These are phyloP conservation scores for Euschistus heros DNA, from an alignment of 1,140 invertebrate genomes.

Conservation along the genomic window DNA sequence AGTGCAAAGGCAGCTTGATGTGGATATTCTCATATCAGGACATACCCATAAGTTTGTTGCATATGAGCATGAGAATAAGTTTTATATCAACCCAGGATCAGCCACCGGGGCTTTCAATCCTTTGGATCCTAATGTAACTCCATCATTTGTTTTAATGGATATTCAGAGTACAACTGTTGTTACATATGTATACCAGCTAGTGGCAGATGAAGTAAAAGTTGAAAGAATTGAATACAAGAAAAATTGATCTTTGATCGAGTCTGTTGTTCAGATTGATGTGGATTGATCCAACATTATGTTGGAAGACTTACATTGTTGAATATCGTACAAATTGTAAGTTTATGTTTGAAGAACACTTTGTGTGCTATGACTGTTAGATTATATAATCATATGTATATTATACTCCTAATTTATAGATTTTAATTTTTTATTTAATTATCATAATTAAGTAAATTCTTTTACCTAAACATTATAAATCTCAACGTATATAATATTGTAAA, in stretches of 20 bases:
- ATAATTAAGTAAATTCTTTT: too few relatives aligned
- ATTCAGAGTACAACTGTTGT: conserved; percentile 96
- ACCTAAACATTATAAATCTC: too few relatives aligned
- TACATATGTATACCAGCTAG: conserved; percentile 95
- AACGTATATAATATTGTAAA: too few relatives aligned
- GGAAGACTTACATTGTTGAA: too few relatives aligned
- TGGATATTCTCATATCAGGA: conserved; percentile 97
- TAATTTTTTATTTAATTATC: too few relatives aligned
- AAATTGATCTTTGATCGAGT: neutral
- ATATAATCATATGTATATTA: too few relatives aligned
- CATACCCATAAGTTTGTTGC: conserved; percentile 98
- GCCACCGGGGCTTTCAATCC: conserved; percentile 96
- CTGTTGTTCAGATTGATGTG: neutral
- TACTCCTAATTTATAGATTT: too few relatives aligned
- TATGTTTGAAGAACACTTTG: too few relatives aligned
- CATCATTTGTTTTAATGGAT: conserved; percentile 98
- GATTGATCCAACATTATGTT: neutral
- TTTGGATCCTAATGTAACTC: conserved; percentile 69
- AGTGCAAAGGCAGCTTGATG: conserved; percentile 92
- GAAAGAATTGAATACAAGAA: conserved; percentile 97
- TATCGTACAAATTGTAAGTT: too few relatives aligned
- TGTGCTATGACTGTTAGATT: too few relatives aligned
- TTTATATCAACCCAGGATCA: conserved; percentile 98
- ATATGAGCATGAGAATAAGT: conserved; percentile 97
- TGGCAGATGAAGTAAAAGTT: conserved; percentile 97